Percentiles rank a stretch among this genome's conserved stretches.
Evolutionary conservation across 2,113 vertebrate genomes (phyloP).

Genomic region (Casuarius casuarius): DNA sequence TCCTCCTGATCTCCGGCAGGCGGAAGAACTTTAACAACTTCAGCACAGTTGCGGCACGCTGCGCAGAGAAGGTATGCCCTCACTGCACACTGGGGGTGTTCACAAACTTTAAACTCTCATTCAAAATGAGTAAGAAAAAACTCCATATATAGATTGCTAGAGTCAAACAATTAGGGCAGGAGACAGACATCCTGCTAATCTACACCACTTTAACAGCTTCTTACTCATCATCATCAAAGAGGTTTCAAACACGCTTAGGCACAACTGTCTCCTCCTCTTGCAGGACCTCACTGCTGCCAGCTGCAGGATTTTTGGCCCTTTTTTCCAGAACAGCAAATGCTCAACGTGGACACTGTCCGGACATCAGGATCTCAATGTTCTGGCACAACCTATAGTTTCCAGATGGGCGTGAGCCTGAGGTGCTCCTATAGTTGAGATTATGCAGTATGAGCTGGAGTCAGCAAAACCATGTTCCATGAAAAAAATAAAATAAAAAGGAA

Average conservation of each 20-base stretch:
- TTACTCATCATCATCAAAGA: conserved; percentile 15
- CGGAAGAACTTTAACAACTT: background rate
- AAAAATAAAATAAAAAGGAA: background rate
- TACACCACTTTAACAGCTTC: background rate
- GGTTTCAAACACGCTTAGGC: conserved; percentile 11
- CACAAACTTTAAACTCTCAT: background rate
- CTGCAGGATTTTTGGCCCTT: background rate
- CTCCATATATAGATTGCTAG: background rate
- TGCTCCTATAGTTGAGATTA: background rate
- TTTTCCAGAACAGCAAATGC: background rate
- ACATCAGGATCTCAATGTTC: background rate
- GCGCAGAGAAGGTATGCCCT: background rate
- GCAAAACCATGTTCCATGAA: background rate
- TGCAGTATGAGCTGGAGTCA: background rate
- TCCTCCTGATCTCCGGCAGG: background rate
- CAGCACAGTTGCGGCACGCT: background rate
- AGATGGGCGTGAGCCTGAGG: background rate
- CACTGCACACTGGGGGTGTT: background rate
- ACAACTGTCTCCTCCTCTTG: conserved; percentile 3
- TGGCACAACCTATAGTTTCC: background rate
- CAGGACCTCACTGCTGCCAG: background rate
- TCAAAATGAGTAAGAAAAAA: background rate
- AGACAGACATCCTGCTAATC: background rate
- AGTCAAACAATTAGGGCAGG: background rate
- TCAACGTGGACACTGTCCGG: background rate